Base-by-base conservation (phyloP, 37 sponge, comb jelly and placozoan genomes). In the Beroe forskalii region DNA sequence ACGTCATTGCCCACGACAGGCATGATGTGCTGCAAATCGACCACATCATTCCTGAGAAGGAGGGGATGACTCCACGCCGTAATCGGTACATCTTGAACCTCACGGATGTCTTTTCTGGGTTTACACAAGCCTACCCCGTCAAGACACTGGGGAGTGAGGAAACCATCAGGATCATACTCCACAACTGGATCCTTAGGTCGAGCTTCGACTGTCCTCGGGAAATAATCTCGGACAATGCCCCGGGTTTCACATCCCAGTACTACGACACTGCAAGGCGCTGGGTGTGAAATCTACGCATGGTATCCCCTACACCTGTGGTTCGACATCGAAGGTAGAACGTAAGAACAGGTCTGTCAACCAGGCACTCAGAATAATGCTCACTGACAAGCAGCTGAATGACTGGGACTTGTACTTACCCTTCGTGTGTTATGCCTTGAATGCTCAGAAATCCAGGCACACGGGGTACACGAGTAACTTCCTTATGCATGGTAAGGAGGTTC, bases 391-490 rank as follows among this genome's bases (percentile, higher is more conserved):
- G 31, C 12, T 72, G 37, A 4, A 9, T 4, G 76, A 72, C 40
- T 72, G 76, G 76, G 76, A 72, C 22, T 37, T 72, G 27, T 72
- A 72, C 76, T 38, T 72, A 3, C 12, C 12, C 76, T 72, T 23
- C 27, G 76, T 72, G 6, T 23, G 22, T 8, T 72, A 32, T 36
- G 76, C 76, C 4, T 38, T 72, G 28, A 72, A 72, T 38, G 8
- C 22, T 37, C 27, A 32, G 12, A 31, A 36, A 20, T 72, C 76
- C 8, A 72, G 76, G 40, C 76, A 72, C 27, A 72, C 76, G 9
- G 76, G 76, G 6, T 28, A 32, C 76, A 32, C 76, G 14, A 8
- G 37, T 8, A 38, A 32, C 76, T 72, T 72, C 40, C 37, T 72
- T 4, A 1, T 72, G 40, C 31, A 23, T 72, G 76, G 76, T 6